These are phyloP conservation scores for Tridacna gigas DNA, from an alignment of 2,888 invertebrate species.

Conservation along the genomic window DNA sequence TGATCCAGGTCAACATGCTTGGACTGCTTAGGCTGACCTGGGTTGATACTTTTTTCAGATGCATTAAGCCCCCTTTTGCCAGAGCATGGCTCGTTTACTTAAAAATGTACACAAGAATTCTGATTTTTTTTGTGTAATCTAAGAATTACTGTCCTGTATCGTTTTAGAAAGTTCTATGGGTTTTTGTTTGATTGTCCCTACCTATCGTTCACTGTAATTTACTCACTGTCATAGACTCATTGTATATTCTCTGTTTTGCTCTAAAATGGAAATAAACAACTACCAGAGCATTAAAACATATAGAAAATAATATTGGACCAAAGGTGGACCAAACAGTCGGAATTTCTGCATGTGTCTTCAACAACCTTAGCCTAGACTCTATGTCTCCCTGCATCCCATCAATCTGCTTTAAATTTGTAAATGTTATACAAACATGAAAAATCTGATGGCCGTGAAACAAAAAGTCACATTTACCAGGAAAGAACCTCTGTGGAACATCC, in stretches of 20 bases:
- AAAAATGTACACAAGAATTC: too few species aligned
- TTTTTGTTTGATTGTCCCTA: not conserved
- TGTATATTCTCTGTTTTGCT: constrained; percentile 65
- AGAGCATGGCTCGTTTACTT: too few species aligned
- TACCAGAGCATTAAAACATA: constrained; percentile 73
- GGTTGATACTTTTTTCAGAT: too few species aligned
- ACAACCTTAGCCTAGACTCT: constrained; percentile 61
- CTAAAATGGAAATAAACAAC: constrained; percentile 73
- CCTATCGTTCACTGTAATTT: not conserved
- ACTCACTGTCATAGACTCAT: constrained; percentile 37
- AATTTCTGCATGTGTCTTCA: constrained; percentile 68
- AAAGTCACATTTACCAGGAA: constrained; percentile 82
- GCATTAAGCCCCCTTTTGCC: too few species aligned
- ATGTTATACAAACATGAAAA: constrained; percentile 83
- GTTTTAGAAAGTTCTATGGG: too few species aligned
- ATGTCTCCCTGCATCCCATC: constrained; percentile 83
- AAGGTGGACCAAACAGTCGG: constrained; percentile 80
- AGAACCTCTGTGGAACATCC: constrained; percentile 82
- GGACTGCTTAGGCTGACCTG: too few species aligned
- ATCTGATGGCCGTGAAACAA: constrained; percentile 84
- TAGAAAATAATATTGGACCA: constrained; percentile 77
- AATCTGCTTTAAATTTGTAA: constrained; percentile 81
- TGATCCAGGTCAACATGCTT: too few species aligned
- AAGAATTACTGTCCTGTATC: too few species aligned
- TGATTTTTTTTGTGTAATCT: too few species aligned